Evolutionary conservation across 2,888 invertebrate species (phyloP), one percentile per base, ranked within the genome.

Genomic region (Eupithecia exiguata): DNA sequence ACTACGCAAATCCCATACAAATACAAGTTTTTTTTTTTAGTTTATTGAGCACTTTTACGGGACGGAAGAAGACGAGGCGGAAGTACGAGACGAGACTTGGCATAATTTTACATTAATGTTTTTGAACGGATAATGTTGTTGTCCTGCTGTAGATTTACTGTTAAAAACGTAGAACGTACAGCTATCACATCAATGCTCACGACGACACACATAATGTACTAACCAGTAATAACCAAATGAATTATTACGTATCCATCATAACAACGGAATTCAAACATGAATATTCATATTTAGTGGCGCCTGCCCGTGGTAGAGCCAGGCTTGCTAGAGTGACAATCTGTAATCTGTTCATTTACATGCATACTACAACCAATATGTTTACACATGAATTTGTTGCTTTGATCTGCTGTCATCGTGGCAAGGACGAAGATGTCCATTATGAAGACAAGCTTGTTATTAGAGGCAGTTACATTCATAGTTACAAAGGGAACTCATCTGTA

Each of bases 271-370:
- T 36, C 38, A 12, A 36, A 65, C 63, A 36, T 65, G 25, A 58
- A 58, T 58, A 58, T 58, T 58, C 21, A 25, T 25, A 58, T 58
- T 12, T 25, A 0, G n/a, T 21, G 63, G 38, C 63, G 36, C 38
- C 63, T 9, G 35, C 16, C 63, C 38, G 1, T 38, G 1, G 2
- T 30, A 30, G 30, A 30, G 30, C 4, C 30, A 30, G 38, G 12
- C 63, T 36, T n/a, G 35, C n/a, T 35, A n/a, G 36, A 65, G 63
- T 65, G 63, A 38, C 36, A 36, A 63, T 63, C 36, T 1, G 63
- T 63, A 63, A 63, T 63, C 10, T 65, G 63, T 65, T 65, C 18
- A 63, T 63, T 65, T 65, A 65, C 38, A 65, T 38, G 63, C 63
- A 65, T 9, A 38, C 18, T 18, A 4, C n/a, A 12, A 62, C 62